phyloP scores from a whole-genome alignment of 2,888 invertebrate genomes.

The Dolichopus griseipennis region DNA sequence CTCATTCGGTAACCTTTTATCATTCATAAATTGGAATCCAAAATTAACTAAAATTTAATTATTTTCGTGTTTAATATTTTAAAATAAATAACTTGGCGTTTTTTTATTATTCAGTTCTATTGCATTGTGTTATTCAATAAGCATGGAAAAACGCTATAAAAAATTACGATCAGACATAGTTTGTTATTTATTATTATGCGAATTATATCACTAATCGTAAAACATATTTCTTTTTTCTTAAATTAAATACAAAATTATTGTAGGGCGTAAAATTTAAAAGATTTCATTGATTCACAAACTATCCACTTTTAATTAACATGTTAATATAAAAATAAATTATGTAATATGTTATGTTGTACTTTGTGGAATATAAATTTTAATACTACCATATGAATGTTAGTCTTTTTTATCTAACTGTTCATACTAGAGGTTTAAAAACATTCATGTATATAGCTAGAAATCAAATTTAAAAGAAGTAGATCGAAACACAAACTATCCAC shows the following conservation, averaged over 20 bases:
- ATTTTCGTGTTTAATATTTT: too few species aligned
- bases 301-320: neutral
- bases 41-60: too few species aligned
- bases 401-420: neutral
- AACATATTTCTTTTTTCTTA: slow-evolving; percentile 25
- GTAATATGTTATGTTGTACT: neutral
- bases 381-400: slow-evolving; percentile 1
- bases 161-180: slow-evolving; percentile 41
- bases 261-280: too few species aligned
- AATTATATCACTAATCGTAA: slow-evolving; percentile 42
- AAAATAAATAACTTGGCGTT: slow-evolving; percentile 10
- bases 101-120: neutral
- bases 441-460: too few species aligned
- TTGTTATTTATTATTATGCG: slow-evolving; percentile 29
- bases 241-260: neutral
- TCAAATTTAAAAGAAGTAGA: neutral
- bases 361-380: neutral
- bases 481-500: neutral
- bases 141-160: neutral
- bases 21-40: too few species aligned
- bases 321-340: neutral
- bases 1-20: too few species aligned
- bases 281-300: too few species aligned
- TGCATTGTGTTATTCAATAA: too few species aligned
- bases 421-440: slow-evolving; percentile 1